phyloP scores from a whole-genome alignment of 37 sponge, comb jelly and placozoan species.

The Petrosia ficiformis region DNA sequence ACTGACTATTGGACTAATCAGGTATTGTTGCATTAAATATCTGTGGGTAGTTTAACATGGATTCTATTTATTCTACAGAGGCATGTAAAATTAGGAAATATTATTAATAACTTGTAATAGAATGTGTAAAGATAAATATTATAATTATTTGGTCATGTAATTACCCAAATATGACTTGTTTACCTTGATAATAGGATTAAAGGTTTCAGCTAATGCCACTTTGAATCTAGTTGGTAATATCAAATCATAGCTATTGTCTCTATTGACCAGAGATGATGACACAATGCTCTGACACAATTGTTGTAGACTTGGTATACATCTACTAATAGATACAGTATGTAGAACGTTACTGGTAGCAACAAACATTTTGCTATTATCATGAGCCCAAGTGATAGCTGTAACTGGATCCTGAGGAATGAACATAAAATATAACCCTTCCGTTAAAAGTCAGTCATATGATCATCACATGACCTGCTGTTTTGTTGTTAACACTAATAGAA shows the following conservation, averaged over 20 bases:
- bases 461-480: no score
- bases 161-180: not conserved
- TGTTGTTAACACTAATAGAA: no score
- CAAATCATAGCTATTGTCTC: constrained; percentile 50
- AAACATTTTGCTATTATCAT: constrained; percentile 69
- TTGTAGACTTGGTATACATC: constrained; percentile 73
- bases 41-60: no score
- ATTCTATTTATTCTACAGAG: no score
- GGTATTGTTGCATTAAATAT: no score
- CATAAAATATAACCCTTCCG: no score
- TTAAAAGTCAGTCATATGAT: no score
- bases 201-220: constrained; percentile 42
- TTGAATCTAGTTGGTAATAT: constrained; percentile 71
- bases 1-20: no score
- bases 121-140: no score
- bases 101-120: no score
- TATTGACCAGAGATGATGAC: constrained; percentile 18
- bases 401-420: constrained; percentile 74
- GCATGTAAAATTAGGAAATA: no score
- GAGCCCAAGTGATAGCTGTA: constrained; percentile 86
- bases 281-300: constrained; percentile 49
- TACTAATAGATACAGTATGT: constrained; percentile 55
- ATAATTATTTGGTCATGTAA: no score
- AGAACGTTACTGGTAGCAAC: constrained; percentile 75
- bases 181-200: constrained; percentile 40